Evolutionary conservation across 2,888 invertebrate species (phyloP).

Genomic region (Orthonychiurus folsomi): DNA sequence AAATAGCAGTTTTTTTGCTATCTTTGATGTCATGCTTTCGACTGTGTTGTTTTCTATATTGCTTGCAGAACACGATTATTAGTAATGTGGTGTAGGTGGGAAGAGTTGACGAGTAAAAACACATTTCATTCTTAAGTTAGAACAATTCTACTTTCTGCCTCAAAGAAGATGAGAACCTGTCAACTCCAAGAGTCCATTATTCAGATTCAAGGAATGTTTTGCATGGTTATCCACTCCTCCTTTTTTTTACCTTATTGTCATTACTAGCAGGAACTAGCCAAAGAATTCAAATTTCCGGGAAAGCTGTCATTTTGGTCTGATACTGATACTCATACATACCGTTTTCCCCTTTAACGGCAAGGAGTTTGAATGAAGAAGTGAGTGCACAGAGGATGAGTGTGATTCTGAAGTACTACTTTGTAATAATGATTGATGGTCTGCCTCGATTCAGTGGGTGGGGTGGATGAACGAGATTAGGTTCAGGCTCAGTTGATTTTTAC

Average conservation of each 20-base stretch:
- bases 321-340: neutral
- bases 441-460: neutral
- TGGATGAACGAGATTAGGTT: neutral
- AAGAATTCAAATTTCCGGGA: neutral
- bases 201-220: neutral
- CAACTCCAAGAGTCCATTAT: neutral
- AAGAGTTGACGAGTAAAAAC: neutral
- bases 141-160: neutral
- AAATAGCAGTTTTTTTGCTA: no score
- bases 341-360: no score
- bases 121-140: neutral
- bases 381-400: no score
- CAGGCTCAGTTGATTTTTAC: no score
- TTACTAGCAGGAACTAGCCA: neutral
- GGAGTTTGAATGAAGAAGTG: no score
- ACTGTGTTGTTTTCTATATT: neutral
- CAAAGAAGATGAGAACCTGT: neutral
- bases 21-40: no score
- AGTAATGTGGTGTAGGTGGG: no score
- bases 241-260: neutral
- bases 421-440: neutral
- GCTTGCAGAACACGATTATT: neutral
- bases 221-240: neutral
- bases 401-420: neutral
- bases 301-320: neutral